These are phyloP conservation scores for Meliscaeva auricollis DNA, from an alignment of 2,888 invertebrate species.

Conservation along the genomic window DNA sequence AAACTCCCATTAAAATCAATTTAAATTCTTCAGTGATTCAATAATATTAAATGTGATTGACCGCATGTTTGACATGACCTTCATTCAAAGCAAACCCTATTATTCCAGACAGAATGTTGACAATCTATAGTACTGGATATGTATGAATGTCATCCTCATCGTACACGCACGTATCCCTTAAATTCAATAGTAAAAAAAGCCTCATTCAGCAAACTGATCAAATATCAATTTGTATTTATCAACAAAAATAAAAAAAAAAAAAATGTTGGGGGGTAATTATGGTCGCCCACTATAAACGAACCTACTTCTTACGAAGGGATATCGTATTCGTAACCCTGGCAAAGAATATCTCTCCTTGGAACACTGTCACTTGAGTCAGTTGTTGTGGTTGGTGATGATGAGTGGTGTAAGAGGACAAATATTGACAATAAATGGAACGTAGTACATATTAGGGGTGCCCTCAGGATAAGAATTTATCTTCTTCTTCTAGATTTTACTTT, in stretches of 20 bases:
- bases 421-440: conserved; percentile 44
- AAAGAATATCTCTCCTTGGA: neutral
- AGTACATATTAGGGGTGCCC: neutral
- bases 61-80: conserved; percentile 41
- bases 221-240: conserved; percentile 44
- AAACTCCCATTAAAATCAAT: conserved; percentile 18
- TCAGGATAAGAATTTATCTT: conserved; percentile 5
- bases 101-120: neutral
- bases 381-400: neutral
- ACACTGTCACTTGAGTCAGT: neutral
- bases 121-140: neutral
- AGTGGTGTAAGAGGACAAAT: conserved; percentile 34
- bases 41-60: conserved; percentile 15
- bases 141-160: neutral
- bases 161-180: neutral
- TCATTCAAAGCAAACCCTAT: conserved; percentile 26
- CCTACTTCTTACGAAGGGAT: neutral
- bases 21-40: conserved; percentile 28
- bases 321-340: conserved; percentile 31
- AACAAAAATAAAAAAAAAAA: neutral
- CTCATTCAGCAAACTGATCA: conserved; percentile 46
- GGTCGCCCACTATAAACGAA: conserved; percentile 5
- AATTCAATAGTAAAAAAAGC: conserved; percentile 36
- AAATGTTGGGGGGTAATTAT: conserved; percentile 1
- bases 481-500: neutral